A percentile compares a stretch with the other conserved stretches of the same genome.
Evolutionary conservation across 2,888 invertebrate species (phyloP).

Genomic region (Synanthedon andrenaeformis): DNA sequence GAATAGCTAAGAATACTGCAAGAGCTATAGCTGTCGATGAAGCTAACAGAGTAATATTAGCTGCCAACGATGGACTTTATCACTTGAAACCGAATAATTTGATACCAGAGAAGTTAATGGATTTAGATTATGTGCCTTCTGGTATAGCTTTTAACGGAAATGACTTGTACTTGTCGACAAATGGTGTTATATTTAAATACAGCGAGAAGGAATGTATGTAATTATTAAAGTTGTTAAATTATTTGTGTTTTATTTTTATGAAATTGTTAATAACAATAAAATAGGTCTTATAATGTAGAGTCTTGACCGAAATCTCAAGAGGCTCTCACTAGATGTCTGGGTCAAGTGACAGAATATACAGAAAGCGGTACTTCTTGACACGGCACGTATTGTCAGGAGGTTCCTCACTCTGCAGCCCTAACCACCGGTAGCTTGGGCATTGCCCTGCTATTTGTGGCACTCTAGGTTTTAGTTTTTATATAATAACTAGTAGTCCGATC

Average conservation of each 20-base stretch:
- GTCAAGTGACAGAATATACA: too few species aligned
- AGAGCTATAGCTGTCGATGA: slow-evolving; percentile 41
- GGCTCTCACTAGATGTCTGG: too few species aligned
- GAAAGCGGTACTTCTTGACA: too few species aligned
- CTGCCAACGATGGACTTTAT: slow-evolving; percentile 54
- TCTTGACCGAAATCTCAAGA: too few species aligned
- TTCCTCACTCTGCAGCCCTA: too few species aligned
- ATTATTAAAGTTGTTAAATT: neutral
- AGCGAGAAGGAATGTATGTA: slow-evolving; percentile 20
- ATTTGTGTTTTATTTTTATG: neutral
- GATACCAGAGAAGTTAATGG: slow-evolving; percentile 55
- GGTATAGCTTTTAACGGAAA: slow-evolving; percentile 38
- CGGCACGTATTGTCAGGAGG: too few species aligned
- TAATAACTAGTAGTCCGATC: too few species aligned
- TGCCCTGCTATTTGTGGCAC: too few species aligned
- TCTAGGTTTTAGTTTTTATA: too few species aligned
- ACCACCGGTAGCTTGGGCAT: too few species aligned
- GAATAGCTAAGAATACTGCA: slow-evolving; percentile 47
- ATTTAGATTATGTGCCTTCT: slow-evolving; percentile 45
- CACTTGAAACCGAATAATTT: slow-evolving; percentile 37
- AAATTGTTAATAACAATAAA: too few species aligned
- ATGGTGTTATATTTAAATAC: slow-evolving; percentile 48
- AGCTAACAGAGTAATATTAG: slow-evolving; percentile 33
- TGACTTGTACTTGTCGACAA: slow-evolving; percentile 39
- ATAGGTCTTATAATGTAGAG: too few species aligned